These are phyloP conservation scores for Loripinus fragilis DNA, from an alignment of 2,888 invertebrate species.

Conservation along the genomic window DNA sequence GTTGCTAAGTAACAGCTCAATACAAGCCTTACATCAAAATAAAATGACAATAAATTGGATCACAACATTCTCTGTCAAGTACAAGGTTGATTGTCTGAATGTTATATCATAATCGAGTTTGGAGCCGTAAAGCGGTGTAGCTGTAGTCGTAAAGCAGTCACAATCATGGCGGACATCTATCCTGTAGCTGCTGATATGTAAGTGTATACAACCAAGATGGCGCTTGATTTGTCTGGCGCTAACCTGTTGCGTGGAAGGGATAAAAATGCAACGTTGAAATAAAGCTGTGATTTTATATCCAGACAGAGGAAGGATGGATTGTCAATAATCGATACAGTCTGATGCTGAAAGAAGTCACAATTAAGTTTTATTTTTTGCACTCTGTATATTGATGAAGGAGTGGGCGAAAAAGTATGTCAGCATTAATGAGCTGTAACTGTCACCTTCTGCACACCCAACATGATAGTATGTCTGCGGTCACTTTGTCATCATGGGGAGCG, in stretches of 20 bases:
- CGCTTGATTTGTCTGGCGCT: too few relatives aligned
- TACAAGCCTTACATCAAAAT: conserved; percentile 8
- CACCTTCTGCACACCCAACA: too few relatives aligned
- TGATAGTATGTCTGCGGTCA: too few relatives aligned
- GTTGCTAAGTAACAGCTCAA: conserved; percentile 16
- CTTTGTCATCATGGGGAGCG: too few relatives aligned
- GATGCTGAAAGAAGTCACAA: neutral
- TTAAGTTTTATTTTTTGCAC: too few relatives aligned
- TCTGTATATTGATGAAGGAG: too few relatives aligned
- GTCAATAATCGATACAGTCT: conserved; percentile 11
- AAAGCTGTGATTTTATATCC: conserved; percentile 6
- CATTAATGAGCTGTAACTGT: too few relatives aligned
- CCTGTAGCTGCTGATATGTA: too few relatives aligned
- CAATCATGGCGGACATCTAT: neutral
- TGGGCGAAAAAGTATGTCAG: too few relatives aligned
- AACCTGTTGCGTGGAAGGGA: too few relatives aligned
- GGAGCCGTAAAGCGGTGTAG: neutral
- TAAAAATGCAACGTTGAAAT: neutral
- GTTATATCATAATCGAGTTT: neutral
- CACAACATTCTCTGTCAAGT: neutral
- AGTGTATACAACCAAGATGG: too few relatives aligned
- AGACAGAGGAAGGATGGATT: neutral
- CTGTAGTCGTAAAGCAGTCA: neutral
- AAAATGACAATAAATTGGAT: conserved; percentile 10
- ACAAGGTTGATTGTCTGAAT: neutral